Conservation (phyloP, 2,888 invertebrate genomes). For the Dicyrtomina minuta region DNA sequence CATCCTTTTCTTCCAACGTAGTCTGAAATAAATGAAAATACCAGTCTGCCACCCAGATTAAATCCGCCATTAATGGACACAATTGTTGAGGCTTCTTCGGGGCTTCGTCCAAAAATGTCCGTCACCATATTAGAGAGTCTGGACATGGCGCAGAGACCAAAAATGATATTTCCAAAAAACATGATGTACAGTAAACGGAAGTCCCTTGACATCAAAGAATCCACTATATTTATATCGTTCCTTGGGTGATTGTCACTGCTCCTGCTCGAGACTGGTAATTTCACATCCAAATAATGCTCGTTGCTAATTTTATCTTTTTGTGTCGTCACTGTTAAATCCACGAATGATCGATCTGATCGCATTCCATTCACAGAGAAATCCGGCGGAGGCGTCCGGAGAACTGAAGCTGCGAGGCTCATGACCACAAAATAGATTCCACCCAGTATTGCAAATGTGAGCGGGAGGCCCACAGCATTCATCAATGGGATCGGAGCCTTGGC, state of each 20-base stretch:
- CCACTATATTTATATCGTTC: conserved; percentile 33
- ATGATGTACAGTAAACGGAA: conserved; percentile 47
- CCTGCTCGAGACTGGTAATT: no score
- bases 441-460: conserved; percentile 44
- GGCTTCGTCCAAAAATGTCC: conserved; percentile 41
- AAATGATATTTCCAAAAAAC: conserved; percentile 47
- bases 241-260: no score
- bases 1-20: conserved; percentile 48
- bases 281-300: no score
- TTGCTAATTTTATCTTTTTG: no score
- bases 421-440: conserved; percentile 37
- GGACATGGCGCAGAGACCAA: conserved; percentile 49
- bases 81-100: conserved; percentile 43
- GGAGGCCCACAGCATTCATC: conserved; percentile 35
- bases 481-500: conserved; percentile 45
- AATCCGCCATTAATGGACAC: conserved; percentile 50
- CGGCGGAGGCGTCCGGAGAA: conserved; percentile 46
- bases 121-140: conserved; percentile 50
- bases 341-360: conserved; percentile 8
- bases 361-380: conserved; percentile 27
- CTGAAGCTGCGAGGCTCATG: conserved; percentile 38
- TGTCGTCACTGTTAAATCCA: no score
- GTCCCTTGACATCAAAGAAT: conserved; percentile 43
- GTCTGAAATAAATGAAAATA: conserved; percentile 46
- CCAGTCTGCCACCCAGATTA: conserved; percentile 47